phyloP scores from a whole-genome alignment of 2,113 vertebrate genomes.

The Boulengeromyrus knoepffleri region DNA sequence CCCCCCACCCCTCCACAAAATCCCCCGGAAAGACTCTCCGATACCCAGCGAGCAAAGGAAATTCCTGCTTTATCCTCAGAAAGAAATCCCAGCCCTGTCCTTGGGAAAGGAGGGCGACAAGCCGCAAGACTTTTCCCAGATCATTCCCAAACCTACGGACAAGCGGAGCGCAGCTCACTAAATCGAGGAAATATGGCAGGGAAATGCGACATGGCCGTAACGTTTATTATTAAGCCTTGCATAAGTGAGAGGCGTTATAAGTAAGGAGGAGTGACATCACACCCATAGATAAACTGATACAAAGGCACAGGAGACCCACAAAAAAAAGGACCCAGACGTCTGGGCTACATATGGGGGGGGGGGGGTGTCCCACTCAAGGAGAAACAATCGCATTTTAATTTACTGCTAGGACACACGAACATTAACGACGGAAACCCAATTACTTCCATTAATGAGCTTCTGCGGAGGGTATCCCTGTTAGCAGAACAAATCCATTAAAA shows the following conservation, averaged over 20 bases:
- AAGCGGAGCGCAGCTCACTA: neutral
- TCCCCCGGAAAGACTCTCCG: neutral
- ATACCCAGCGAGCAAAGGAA: neutral
- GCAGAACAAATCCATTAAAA: slow-evolving; percentile 6
- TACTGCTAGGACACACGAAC: neutral
- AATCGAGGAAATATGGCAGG: neutral
- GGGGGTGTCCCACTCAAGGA: neutral
- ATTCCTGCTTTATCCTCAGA: neutral
- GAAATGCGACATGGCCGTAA: neutral
- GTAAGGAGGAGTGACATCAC: neutral
- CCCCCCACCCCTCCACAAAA: neutral
- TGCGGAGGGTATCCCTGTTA: neutral
- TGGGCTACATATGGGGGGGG: neutral
- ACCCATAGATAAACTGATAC: neutral
- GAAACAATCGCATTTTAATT: slow-evolving; percentile 4
- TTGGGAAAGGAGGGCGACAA: neutral
- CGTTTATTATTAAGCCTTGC: neutral
- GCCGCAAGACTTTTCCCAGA: neutral
- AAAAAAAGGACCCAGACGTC: neutral
- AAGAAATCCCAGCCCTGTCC: neutral
- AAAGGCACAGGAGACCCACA: neutral
- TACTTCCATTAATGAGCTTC: slow-evolving; percentile 5
- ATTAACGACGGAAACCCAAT: neutral
- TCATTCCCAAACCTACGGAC: neutral
- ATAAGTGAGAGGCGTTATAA: neutral